A percentile compares a stretch with the other conserved stretches of the same genome.
Conservation (phyloP, 2,797 vertebrate genomes). For the Lithobates pipiens region DNA sequence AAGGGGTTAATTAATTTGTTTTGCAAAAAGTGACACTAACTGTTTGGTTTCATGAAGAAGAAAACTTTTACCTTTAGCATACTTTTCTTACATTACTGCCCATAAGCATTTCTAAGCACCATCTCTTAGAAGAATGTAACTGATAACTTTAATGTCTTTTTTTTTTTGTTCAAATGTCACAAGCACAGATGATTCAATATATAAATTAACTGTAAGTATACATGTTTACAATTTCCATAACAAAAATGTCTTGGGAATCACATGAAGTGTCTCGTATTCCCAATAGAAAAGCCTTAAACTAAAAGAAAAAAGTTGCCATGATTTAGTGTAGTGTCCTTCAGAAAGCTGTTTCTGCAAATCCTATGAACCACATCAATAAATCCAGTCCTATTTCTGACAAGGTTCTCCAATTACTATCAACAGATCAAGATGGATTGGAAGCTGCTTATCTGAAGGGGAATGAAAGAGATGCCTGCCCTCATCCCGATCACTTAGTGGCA, state of each 20-base stretch:
- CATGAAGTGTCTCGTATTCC: slow-evolving; percentile 60
- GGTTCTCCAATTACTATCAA: slow-evolving; percentile 73
- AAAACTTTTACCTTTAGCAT: too few relatives aligned
- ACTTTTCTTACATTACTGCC: too few relatives aligned
- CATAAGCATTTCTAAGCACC: too few relatives aligned
- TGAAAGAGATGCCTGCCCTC: slow-evolving; percentile 59
- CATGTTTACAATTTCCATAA: neutral
- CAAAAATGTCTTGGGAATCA: neutral
- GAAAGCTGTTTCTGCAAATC: slow-evolving; percentile 76
- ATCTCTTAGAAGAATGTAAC: too few relatives aligned
- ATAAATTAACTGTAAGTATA: neutral
- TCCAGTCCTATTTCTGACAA: slow-evolving; percentile 68
- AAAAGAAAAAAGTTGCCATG: slow-evolving; percentile 62
- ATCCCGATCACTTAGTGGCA: neutral
- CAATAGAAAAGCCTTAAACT: slow-evolving; percentile 65
- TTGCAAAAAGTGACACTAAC: too few relatives aligned
- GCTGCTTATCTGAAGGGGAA: slow-evolving; percentile 65
- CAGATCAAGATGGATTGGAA: slow-evolving; percentile 71
- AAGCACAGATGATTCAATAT: neutral
- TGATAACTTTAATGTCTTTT: neutral
- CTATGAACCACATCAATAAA: slow-evolving; percentile 68
- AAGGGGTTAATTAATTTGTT: too few relatives aligned
- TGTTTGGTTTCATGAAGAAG: too few relatives aligned
- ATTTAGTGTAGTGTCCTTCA: slow-evolving; percentile 72
- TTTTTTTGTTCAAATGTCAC: neutral